Evolutionary conservation across 2,797 vertebrate species (phyloP), one percentile per base, ranked within the genome.

Genomic region (Ceryle rudis): DNA sequence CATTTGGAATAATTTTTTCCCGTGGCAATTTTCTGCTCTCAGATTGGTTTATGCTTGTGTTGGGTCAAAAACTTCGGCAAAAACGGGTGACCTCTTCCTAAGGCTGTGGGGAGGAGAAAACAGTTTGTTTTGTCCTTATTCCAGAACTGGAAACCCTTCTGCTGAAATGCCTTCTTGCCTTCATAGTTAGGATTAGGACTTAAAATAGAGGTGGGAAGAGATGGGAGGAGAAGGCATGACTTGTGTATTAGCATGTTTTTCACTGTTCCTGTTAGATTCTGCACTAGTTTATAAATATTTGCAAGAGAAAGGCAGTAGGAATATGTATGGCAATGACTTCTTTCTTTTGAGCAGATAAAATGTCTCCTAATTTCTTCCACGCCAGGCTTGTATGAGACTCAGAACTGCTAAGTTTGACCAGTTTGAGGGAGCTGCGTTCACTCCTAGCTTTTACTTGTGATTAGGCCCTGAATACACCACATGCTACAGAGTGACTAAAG

Each of bases 181-280:
- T 92, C 51, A 18, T 73, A 31, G 79, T 92, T 84, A 93, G 77
- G 35, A 58, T 86, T 80, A 81, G 39, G 19, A 89, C 58, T 95
- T 90, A 93, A 95, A 95, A 90, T 92, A 93, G 85, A 93, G 54
- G 65, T 95, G 80, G 73, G 58, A 94, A 91, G 44, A 86, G 64
- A 95, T 20, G 69, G 54, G 15, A 94, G 54, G 80, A 78, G 61
- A 81, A 88, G 47, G 20, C 37, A 46, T 31, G 46, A 42, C 66
- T 94, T 93, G 54, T 61, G 16, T 58, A 81, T 62, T 69, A 86
- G 39, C 77, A 47, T 47, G 26, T 79, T 81, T 94, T 84, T 61
- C 65, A 44, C 81, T 79, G 18, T 73, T 92, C 47, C 25, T 28
- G 8, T 66, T 86, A 77, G 49, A 66, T 58, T 93, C 83, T 93